These are phyloP conservation scores for Aurelia coerulea DNA, from an alignment of 30 jellyfish, hydroid and myxozoan species.

Conservation along the genomic window DNA sequence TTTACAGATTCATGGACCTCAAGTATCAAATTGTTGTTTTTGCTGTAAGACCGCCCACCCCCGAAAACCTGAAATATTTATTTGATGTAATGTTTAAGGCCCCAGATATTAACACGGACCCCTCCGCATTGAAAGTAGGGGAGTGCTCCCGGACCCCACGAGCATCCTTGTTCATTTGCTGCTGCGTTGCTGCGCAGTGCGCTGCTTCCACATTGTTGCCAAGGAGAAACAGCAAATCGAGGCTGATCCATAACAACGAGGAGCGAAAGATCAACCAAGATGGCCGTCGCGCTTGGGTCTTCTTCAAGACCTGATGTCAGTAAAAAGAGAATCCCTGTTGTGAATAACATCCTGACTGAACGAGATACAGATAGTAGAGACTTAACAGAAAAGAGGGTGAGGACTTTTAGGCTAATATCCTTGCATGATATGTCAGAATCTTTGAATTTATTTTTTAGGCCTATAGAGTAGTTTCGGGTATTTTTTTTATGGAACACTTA, in stretches of 20 bases:
- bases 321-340: constrained; percentile 36
- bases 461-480: not conserved
- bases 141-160: no score
- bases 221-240: constrained; percentile 26
- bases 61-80: no score
- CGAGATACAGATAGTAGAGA: constrained; percentile 17
- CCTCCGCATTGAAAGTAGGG: no score
- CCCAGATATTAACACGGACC: no score
- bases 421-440: no score
- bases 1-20: no score
- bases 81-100: no score
- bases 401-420: not conserved
- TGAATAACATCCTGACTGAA: constrained; percentile 41
- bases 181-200: not conserved
- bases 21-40: no score
- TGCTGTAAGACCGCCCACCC: no score
- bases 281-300: constrained; percentile 48
- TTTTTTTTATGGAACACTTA: no score
- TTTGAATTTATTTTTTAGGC: not conserved
- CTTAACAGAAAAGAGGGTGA: constrained; percentile 12
- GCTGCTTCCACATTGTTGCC: constrained; percentile 14
- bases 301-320: constrained; percentile 1
- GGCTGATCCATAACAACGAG: constrained; percentile 17
- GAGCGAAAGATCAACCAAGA: constrained; percentile 18
- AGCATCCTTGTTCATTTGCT: no score